Evolutionary conservation across 2,797 vertebrate genomes (phyloP).

Genomic region (Hippopotamyrus pictus): DNA sequence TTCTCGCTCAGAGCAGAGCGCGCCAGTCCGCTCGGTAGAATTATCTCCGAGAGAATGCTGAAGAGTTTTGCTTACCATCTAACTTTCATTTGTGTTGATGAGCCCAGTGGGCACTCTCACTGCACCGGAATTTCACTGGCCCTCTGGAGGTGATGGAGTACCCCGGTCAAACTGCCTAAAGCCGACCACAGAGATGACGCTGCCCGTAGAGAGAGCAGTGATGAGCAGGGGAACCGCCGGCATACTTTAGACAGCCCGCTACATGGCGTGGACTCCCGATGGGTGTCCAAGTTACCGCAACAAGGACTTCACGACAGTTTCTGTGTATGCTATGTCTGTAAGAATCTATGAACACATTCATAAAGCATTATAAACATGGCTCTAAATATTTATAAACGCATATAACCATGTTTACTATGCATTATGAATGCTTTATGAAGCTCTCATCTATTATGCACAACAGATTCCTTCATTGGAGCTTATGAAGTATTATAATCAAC

Average conservation of each 20-base stretch:
- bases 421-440: neutral
- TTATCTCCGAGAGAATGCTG: neutral
- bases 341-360: neutral
- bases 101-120: neutral
- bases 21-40: neutral
- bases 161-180: neutral
- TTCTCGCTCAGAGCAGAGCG: neutral
- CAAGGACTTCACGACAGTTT: neutral
- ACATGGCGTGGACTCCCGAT: neutral
- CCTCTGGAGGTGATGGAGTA: neutral
- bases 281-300: neutral
- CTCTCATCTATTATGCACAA: neutral
- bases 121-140: neutral
- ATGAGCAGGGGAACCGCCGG: neutral
- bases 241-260: neutral
- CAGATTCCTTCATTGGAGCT: neutral
- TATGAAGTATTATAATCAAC: neutral
- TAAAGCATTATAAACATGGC: neutral
- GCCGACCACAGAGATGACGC: neutral
- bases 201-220: neutral
- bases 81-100: neutral
- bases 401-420: neutral
- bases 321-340: neutral
- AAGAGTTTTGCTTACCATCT: neutral
- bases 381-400: neutral